A percentile compares a stretch with the other conserved stretches of the same genome.
phyloP scores from a whole-genome alignment of 2,113 vertebrate species.

The Mastomys natalensis region DNA sequence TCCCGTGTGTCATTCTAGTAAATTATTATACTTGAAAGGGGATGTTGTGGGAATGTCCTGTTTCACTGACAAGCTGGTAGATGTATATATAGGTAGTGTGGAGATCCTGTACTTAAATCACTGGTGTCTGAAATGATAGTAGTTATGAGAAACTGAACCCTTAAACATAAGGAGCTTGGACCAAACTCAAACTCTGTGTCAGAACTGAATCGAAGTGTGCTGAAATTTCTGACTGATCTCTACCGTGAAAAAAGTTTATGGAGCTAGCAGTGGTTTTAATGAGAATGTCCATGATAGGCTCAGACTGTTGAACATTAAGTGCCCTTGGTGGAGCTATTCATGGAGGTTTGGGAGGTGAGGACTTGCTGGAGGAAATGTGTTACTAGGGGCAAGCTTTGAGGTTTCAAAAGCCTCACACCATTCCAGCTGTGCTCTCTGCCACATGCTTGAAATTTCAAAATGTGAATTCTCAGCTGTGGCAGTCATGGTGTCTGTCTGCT shows the following conservation, averaged over 20 bases:
- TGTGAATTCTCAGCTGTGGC: background rate
- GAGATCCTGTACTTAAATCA: background rate
- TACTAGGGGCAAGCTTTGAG: background rate
- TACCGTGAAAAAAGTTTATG: background rate
- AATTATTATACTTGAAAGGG: background rate
- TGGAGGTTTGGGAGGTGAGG: background rate
- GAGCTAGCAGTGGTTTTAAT: background rate
- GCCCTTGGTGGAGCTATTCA: background rate
- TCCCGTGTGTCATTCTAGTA: background rate
- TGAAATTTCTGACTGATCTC: background rate
- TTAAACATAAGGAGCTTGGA: background rate
- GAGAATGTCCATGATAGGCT: background rate
- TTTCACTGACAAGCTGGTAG: background rate
- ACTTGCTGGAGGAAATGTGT: background rate
- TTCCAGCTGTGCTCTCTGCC: background rate
- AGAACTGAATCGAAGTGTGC: background rate
- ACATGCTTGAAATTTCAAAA: background rate
- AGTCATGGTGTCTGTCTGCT: background rate
- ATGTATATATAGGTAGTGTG: background rate
- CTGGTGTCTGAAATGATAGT: background rate
- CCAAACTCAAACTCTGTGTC: background rate
- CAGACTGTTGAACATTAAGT: background rate
- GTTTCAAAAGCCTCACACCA: background rate
- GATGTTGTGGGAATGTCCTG: background rate
- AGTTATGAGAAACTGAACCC: background rate